Evolutionary conservation across 2,797 vertebrate species (phyloP), one percentile per base, ranked within the genome.

Genomic region (Sebastes steindachneri): DNA sequence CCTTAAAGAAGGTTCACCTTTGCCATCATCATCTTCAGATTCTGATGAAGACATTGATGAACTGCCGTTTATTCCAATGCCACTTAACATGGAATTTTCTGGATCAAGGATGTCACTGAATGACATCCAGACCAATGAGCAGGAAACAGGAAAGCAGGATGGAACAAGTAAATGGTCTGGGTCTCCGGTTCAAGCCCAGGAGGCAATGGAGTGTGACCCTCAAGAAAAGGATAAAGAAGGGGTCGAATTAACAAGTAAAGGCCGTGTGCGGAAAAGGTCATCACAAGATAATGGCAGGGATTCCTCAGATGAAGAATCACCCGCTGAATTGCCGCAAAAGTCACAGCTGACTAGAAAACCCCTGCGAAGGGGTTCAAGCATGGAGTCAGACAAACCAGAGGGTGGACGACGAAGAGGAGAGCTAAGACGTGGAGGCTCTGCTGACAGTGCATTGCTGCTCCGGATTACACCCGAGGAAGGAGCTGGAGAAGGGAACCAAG

Each of bases 31-130:
- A 0, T 99, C 99, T 66, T 99, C 98, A 0, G 98, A 99, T 90
- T 99, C 99, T 0, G 98, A 99, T 3, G 98, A 99, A 0, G 98
- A 99, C 60, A 95, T 99, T 41, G 97, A 97, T 23, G 98, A 98
- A 87, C 91, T 98, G 72, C 98, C 99, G 0, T 97, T 97, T 17
- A 97, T 99, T 79, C 99, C 99, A 12, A 97, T 97, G 95, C 98
- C 98, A 0, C 95, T 97, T 48, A 97, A 97, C 90, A 96, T 97
- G 73, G 98, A 99, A 84, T 99, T 99, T 90, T 97, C 97, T 0
- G 97, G 97, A 80, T 99, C 97, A 21, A 96, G 98, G 68, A 96
- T 97, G 92, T 98, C 98, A 0, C 95, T 99, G 75, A 99, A 96
- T 2, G 97, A 99, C 75, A 97, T 99, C 84, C 97, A 96, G 83